Base-by-base conservation (phyloP, 2,113 vertebrate species). In the Aleadryas rufinucha region DNA sequence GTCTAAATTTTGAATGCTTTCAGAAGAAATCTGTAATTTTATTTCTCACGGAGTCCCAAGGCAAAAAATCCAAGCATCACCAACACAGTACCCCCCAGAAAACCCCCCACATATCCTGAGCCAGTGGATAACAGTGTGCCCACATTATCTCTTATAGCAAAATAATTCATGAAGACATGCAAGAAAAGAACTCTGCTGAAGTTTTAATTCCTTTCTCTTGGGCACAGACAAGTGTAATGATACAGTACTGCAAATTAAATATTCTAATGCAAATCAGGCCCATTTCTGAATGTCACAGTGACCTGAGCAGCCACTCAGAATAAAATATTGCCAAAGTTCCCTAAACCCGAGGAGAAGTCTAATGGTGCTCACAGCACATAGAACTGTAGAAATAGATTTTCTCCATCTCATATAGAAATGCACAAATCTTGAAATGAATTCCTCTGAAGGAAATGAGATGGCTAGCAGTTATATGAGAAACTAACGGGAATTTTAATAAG, bases 401-500 rank as follows among this genome's bases (percentile, higher is more conserved):
- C 76, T 75, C 57, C 16, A 27, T 79, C 39, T 84, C 5, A 2
- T 37, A 66, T 31, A 93, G 24, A 95, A 93, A 92, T 42, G 69
- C 39, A 50, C 28, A 77, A 28, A 61, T 86, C 37, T 60, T 93
- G 23, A 94, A 93, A 92, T 88, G 0, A 93, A 86, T 56, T 92
- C 31, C 23, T 90, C 13, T 74, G n/a, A 56, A 71, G 19, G 90
- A 93, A 92, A 54, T 89, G 26, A 96, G 79, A 64, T n/a, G 35
- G 41, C 27, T 66, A 92, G 39, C 54, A 19, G 12, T 89, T 94
- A 52, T 50, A 87, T 16, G 5, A 95, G 37, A 90, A 92, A 87
- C 27, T 89, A 91, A 93, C 68, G 24, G 20, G 53, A 87, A 94
- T 87, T 96, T 84, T 85, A 95, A 81, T 74, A 76, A 68, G 53